Base-by-base conservation (phyloP, 2,888 invertebrate genomes). In the Andrena hattorfiana region DNA sequence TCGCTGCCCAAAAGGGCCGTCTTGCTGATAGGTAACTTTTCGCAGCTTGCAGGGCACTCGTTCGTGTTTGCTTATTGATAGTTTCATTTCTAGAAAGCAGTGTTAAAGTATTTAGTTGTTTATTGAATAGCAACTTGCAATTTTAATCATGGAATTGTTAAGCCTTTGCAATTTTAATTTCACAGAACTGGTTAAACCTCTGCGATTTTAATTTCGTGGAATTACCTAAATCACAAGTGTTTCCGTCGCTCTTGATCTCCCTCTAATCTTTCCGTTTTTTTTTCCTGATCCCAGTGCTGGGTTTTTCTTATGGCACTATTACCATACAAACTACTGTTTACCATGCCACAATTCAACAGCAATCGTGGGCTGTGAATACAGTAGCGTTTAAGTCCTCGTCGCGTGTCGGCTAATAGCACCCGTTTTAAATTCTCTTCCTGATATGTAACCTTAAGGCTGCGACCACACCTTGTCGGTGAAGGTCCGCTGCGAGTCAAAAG, bases 391-490 rank as follows among this genome's bases (percentile, higher is more conserved):
- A 73, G 67, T n/a, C 59, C 0, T 7, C 72, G 16, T 73, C 48
- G 80, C 73, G 60, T 73, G 82, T n/a, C 60, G 8, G 23, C n/a
- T 35, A 51, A 68, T 56, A 77, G 68, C 54, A 16, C 48, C 56
- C 23, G 49, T 49, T 67, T 77, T 48, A 51, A 66, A 68, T 70
- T 70, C 42, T 23, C 20, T 81, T 70, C 32, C 49, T 54, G 66
- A 81, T 76, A 1, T 42, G 42, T 42, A 77, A 85, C 86, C 86
- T 82, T 87, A 73, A 68, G 73, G 48, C 68, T 68, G 26, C 20
- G 51, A n/a, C 81, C 81, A 81, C 81, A 83, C 82, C 81, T 77
- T 70, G 48, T 71, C 51, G 76, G 63, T 66, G 67, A 83, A 77
- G 76, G 77, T 68, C 51, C 77, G 42, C 51, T 6, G 2, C 0